phyloP scores from a whole-genome alignment of 1,140 invertebrate species.

The Agrilus planipennis region DNA sequence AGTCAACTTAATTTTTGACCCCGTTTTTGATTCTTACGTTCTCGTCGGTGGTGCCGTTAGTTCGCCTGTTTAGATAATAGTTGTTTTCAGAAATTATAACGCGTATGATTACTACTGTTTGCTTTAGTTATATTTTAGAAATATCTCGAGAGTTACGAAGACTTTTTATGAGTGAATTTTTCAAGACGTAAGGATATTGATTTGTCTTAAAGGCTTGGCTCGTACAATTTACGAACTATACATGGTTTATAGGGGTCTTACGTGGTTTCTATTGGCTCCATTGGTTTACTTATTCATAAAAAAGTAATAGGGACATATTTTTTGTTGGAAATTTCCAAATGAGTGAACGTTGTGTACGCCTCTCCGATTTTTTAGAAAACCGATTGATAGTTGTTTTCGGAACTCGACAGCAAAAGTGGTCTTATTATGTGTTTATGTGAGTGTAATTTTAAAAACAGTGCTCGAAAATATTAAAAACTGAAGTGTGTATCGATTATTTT shows the following conservation, averaged over 20 bases:
- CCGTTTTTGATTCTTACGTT: slow-evolving; percentile 29
- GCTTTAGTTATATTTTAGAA: slow-evolving; percentile 13
- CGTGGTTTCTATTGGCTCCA: slow-evolving; percentile 34
- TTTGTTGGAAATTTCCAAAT: slow-evolving; percentile 35
- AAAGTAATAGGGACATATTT: slow-evolving; percentile 29
- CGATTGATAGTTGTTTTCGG: slow-evolving; percentile 3
- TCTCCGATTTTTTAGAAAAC: slow-evolving; percentile 30
- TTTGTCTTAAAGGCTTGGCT: slow-evolving; percentile 34
- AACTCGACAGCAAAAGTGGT: slow-evolving; percentile 10
- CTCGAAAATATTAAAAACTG: slow-evolving; percentile 21
- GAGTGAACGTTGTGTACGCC: slow-evolving; percentile 32
- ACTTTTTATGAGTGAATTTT: slow-evolving; percentile 29
- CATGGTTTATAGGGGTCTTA: slow-evolving; percentile 32
- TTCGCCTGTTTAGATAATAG: slow-evolving; percentile 22
- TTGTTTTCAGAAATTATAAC: slow-evolving; percentile 19
- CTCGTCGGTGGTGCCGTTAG: slow-evolving; percentile 27
- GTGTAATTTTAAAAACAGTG: slow-evolving; percentile 17
- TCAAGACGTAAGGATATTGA: slow-evolving; percentile 33
- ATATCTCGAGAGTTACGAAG: slow-evolving; percentile 22
- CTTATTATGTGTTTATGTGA: slow-evolving; percentile 7
- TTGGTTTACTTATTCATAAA: slow-evolving; percentile 35
- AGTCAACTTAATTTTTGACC: slow-evolving; percentile 31
- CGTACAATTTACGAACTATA: slow-evolving; percentile 32
- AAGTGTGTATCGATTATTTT: slow-evolving; percentile 27
- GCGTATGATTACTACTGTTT: slow-evolving; percentile 1